Base-by-base conservation (phyloP, 2,113 vertebrate genomes). In the Thunnus thynnus region DNA sequence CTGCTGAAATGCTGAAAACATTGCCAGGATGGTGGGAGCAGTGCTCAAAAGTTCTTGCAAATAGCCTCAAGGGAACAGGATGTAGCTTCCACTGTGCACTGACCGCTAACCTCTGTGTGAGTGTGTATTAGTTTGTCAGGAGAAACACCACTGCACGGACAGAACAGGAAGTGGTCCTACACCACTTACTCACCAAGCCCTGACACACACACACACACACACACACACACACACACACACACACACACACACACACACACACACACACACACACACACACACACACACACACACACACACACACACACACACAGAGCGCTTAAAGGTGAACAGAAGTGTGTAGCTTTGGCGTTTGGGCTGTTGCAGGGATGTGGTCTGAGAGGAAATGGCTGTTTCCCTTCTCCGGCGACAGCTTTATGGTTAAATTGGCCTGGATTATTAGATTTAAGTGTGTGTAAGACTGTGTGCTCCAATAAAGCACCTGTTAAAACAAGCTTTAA, bases 401-500 rank as follows among this genome's bases (percentile, higher is more conserved):
- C 77, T 85, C 70, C 71, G 60, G 76, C 62, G 41, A 88, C 83
- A 89, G 88, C 72, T 88, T 86, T 86, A 88, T 85, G 74, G 75
- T 82, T 81, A 92, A 91, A 91, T 89, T 86, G 89, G 79, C 78
- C 68, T 47, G 58, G 72, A 88, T 85, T 84, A 90, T 87, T 90
- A 84, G 80, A 87, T 86, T 84, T 82, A 89, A 90, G 83, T 88
- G 88, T 68, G 78, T 72, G 65, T 46, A 55, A 54, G 83, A 72
- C 62, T 14, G 70, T 13, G 72, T 30, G 52, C 62, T 82, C 72
- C 78, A 76, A 83, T 82, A 69, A 78, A 82, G 87, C 92, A 94
- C 90, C 89, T 93, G 90, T 92, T 93, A 92, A 92, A 93, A 92
- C 90, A 91, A 82, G 54, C 76, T 12, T 81, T 58, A 84, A 73